phyloP scores from a whole-genome alignment of 2,113 vertebrate species.

The Daboia siamensis region DNA sequence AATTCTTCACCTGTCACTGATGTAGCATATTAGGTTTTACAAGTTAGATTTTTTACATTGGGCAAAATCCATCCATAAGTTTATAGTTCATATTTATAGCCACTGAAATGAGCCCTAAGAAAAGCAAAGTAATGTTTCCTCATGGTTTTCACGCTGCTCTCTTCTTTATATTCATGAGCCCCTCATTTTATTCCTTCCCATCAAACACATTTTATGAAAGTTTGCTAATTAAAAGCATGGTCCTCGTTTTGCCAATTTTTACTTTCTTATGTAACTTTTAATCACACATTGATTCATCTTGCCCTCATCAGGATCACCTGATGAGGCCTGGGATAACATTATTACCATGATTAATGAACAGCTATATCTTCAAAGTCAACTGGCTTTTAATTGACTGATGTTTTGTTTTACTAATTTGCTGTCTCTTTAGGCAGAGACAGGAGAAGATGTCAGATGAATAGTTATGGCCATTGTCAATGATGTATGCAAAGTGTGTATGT shows the following conservation, averaged over 20 bases:
- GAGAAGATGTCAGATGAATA: slow-evolving; percentile 31
- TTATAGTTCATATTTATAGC: neutral
- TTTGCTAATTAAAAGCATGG: neutral
- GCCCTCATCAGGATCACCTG: neutral
- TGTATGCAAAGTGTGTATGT: slow-evolving; percentile 29
- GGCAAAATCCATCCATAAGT: neutral
- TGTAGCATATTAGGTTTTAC: neutral
- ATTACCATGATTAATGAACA: neutral
- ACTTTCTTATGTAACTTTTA: neutral
- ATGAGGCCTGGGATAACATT: neutral
- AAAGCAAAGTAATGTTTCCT: neutral
- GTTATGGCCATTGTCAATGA: slow-evolving; percentile 33
- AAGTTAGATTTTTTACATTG: neutral
- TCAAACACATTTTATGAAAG: neutral
- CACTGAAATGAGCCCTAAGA: neutral
- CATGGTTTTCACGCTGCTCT: neutral
- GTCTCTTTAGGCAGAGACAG: slow-evolving; percentile 3
- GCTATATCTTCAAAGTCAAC: neutral
- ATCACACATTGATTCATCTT: neutral
- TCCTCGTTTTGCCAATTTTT: neutral
- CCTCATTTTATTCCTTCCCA: neutral
- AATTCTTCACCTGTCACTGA: neutral
- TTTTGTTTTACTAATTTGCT: neutral
- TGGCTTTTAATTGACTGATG: neutral
- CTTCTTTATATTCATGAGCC: neutral